Evolutionary conservation across 2,113 vertebrate species (phyloP).

Genomic region (Lagopus leucura): DNA sequence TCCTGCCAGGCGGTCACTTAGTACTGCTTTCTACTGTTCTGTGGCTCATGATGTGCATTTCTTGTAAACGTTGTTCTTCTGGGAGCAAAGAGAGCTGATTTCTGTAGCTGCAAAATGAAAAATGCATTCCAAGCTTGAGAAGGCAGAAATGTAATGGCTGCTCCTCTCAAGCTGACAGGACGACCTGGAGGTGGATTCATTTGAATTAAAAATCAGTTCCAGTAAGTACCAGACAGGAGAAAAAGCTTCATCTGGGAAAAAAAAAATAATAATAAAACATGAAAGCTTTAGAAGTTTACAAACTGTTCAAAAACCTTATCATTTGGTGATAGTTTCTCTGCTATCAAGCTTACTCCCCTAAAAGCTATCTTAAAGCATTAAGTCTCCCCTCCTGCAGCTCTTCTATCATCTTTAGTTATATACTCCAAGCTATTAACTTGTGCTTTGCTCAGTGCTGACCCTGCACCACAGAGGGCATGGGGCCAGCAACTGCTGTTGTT

Average conservation of each 20-base stretch:
- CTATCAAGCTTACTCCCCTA: neutral
- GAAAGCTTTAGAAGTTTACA: neutral
- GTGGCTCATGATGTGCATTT: neutral
- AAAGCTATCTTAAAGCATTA: neutral
- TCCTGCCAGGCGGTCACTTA: neutral
- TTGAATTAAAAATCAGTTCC: constrained; percentile 73
- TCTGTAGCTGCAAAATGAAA: constrained; percentile 40
- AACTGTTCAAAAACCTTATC: neutral
- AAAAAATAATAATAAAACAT: neutral
- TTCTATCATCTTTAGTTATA: neutral
- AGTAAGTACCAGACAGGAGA: constrained; percentile 24
- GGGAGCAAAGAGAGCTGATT: constrained; percentile 39
- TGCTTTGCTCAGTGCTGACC: neutral
- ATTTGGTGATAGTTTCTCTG: neutral
- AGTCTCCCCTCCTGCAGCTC: neutral
- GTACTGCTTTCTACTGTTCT: neutral
- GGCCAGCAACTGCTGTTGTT: rapidly evolving
- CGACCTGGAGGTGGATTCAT: constrained; percentile 27
- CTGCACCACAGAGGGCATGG: neutral
- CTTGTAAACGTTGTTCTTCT: constrained; percentile 5
- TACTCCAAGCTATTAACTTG: neutral
- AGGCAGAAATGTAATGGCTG: neutral
- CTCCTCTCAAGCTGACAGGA: constrained; percentile 15
- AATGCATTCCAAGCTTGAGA: constrained; percentile 29
- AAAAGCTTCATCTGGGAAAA: constrained; percentile 22